These are phyloP conservation scores for Neoascia interrupta DNA, from an alignment of 2,888 invertebrate species.

Conservation along the genomic window DNA sequence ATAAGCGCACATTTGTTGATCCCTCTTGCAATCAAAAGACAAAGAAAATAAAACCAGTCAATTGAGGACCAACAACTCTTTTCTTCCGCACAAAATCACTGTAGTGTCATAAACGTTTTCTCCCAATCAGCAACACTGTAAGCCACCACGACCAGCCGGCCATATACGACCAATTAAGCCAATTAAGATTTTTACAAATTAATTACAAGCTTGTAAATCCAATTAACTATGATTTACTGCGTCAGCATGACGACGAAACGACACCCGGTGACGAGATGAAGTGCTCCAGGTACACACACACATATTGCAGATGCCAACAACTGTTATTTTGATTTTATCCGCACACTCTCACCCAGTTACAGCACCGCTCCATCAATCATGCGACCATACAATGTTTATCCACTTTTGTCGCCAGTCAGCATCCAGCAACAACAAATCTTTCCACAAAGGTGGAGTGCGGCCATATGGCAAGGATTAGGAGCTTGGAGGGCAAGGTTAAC, in stretches of 20 bases:
- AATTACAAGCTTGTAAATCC: slow-evolving; percentile 52
- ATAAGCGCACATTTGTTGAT: too few relatives aligned
- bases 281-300: slow-evolving; percentile 6
- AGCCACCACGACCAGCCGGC: slow-evolving; percentile 37
- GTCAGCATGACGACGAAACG: slow-evolving; percentile 9
- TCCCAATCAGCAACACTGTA: not conserved
- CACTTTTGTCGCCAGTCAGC: slow-evolving; percentile 54
- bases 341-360: slow-evolving; percentile 6
- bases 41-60: not conserved
- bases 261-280: slow-evolving; percentile 18
- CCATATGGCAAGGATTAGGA: not conserved
- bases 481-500: not conserved
- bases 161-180: slow-evolving; percentile 61
- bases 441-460: not conserved
- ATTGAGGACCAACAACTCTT: not conserved
- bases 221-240: slow-evolving; percentile 60
- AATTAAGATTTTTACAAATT: slow-evolving; percentile 68
- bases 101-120: not conserved
- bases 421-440: slow-evolving; percentile 18
- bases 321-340: slow-evolving; percentile 15
- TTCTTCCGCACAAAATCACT: not conserved
- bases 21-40: too few relatives aligned
- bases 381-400: slow-evolving; percentile 24
- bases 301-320: not conserved
- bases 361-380: slow-evolving; percentile 53